These are phyloP conservation scores for Petroica traversi DNA, from an alignment of 2,113 vertebrate genomes.

Conservation along the genomic window DNA sequence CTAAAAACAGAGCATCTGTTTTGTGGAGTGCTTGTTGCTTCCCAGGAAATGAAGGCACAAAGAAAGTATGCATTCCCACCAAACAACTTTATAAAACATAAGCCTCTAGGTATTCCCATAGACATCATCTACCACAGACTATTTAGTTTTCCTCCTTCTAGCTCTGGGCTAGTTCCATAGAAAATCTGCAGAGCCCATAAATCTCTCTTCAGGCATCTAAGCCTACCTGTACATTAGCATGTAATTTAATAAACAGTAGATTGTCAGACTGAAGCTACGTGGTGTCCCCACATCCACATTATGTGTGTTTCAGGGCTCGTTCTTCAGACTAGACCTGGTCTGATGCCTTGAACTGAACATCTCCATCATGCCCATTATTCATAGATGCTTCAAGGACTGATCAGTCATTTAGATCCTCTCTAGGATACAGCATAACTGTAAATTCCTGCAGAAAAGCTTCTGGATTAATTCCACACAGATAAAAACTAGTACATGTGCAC, in stretches of 20 bases:
- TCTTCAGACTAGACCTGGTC: background rate
- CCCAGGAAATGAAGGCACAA: background rate
- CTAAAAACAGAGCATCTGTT: background rate
- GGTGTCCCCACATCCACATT: background rate
- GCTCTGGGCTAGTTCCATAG: background rate
- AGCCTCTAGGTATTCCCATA: conserved; percentile 50
- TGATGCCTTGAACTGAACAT: background rate
- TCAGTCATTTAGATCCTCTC: background rate
- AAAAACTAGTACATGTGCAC: background rate
- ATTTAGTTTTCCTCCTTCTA: background rate
- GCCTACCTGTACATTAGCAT: background rate
- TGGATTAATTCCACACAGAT: background rate
- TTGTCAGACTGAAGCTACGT: background rate
- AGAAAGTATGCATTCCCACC: background rate
- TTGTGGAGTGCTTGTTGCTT: background rate
- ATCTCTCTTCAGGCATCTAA: background rate
- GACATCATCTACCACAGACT: background rate
- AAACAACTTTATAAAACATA: background rate
- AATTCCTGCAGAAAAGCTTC: background rate
- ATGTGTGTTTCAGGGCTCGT: background rate
- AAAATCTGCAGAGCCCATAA: background rate
- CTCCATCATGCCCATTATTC: background rate
- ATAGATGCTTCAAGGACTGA: background rate
- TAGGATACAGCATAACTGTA: background rate
- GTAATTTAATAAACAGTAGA: background rate